Evolutionary conservation across 2,888 invertebrate species (phyloP).

Genomic region (Alentia gelatinosa): DNA sequence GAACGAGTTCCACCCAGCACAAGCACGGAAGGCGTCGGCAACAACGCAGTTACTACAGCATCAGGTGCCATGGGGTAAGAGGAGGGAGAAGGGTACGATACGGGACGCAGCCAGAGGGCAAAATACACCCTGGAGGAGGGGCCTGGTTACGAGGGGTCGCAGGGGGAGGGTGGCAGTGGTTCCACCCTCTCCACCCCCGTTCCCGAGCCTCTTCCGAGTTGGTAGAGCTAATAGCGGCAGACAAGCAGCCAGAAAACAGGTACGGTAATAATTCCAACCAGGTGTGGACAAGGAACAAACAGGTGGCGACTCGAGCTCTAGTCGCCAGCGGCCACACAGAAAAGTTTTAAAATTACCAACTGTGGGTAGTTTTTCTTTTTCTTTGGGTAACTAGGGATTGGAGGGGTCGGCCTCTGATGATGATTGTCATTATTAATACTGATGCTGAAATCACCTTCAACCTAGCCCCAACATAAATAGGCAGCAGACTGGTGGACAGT

Average conservation of each 20-base stretch:
- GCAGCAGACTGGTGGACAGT: neutral
- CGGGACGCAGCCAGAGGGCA: neutral
- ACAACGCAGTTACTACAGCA: neutral
- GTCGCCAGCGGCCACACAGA: neutral
- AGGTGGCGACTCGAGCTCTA: neutral
- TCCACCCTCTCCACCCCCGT: neutral
- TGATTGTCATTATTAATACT: neutral
- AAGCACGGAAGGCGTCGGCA: neutral
- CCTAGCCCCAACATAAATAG: slow-evolving; percentile 46
- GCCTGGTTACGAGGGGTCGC: neutral
- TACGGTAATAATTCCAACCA: neutral
- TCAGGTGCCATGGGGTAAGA: neutral
- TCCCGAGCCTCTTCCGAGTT: neutral
- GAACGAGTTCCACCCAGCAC: neutral
- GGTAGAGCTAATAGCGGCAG: neutral
- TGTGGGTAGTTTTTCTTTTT: neutral
- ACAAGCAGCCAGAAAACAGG: neutral
- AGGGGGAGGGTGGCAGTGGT: neutral
- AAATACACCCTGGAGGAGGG: neutral
- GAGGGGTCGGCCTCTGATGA: neutral
- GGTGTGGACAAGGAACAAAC: neutral
- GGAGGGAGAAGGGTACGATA: neutral
- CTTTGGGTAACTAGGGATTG: neutral
- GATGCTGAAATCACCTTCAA: slow-evolving; percentile 41
- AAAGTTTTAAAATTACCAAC: neutral